Conservation (phyloP, 2,888 invertebrate species). For the Ptychoptera contaminata region DNA sequence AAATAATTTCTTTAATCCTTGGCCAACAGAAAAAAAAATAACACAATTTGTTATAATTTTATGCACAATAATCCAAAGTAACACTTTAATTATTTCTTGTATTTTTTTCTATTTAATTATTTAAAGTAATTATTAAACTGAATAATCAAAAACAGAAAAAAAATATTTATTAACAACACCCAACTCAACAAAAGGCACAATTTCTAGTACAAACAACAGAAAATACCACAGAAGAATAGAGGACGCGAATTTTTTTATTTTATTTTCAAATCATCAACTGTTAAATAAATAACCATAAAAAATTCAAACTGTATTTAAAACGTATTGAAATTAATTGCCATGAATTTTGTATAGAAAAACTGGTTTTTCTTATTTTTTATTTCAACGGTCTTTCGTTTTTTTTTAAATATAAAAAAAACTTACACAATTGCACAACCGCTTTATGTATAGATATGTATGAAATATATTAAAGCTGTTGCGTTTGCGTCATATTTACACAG, state of each 20-base stretch:
- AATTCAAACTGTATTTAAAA: too few species aligned
- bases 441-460: not conserved
- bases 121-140: too few species aligned
- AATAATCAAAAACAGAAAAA: too few species aligned
- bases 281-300: too few species aligned
- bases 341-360: not conserved
- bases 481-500: not conserved
- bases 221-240: not conserved
- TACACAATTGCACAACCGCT: not conserved
- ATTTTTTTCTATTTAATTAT: too few species aligned
- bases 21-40: not conserved
- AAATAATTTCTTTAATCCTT: not conserved
- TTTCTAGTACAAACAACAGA: not conserved
- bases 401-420: not conserved
- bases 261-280: too few species aligned
- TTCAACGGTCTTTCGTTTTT: not conserved
- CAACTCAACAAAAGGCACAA: slow-evolving; percentile 2
- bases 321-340: not conserved
- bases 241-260: not conserved
- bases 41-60: not conserved
- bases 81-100: too few species aligned
- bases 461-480: not conserved
- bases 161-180: not conserved
- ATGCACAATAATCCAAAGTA: too few species aligned
- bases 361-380: not conserved